These are phyloP conservation scores for Vireo altiloquus DNA, from an alignment of 2,113 vertebrate genomes.

Conservation along the genomic window DNA sequence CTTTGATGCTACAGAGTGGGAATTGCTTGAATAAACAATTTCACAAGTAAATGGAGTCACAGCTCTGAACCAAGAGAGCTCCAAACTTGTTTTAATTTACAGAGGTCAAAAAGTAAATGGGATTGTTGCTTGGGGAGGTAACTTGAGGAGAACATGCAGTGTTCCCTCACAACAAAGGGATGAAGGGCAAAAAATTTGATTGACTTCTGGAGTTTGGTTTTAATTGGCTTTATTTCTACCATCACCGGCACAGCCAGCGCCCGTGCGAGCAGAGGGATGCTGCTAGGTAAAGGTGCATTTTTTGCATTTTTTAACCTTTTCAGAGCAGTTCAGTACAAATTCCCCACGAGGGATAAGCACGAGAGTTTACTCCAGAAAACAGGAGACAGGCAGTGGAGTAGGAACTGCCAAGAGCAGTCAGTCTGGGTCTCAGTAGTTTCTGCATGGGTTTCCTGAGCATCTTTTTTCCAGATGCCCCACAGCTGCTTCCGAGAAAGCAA, in stretches of 20 bases:
- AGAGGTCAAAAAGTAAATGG: conserved; percentile 60
- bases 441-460: background rate
- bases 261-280: background rate
- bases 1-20: conserved; percentile 62
- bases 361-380: background rate
- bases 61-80: conserved; percentile 38
- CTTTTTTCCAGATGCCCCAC: background rate
- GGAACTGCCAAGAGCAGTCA: rapidly evolving
- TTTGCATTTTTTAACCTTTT: background rate
- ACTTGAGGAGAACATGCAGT: conserved; percentile 6
- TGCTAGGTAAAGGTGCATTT: background rate
- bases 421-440: background rate
- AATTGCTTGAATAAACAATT: conserved; percentile 64
- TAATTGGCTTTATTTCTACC: conserved; percentile 32
- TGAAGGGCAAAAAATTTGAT: conserved; percentile 21
- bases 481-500: background rate
- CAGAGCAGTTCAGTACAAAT: background rate
- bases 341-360: background rate
- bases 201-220: conserved; percentile 17
- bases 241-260: background rate
- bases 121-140: conserved; percentile 41
- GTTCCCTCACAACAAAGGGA: conserved; percentile 19
- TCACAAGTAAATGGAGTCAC: conserved; percentile 56
- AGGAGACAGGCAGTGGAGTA: background rate
- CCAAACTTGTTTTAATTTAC: conserved; percentile 64